These are phyloP conservation scores for Alcedo quadribrachys DNA, from an alignment of 2,797 vertebrate species.

Conservation along the genomic window DNA sequence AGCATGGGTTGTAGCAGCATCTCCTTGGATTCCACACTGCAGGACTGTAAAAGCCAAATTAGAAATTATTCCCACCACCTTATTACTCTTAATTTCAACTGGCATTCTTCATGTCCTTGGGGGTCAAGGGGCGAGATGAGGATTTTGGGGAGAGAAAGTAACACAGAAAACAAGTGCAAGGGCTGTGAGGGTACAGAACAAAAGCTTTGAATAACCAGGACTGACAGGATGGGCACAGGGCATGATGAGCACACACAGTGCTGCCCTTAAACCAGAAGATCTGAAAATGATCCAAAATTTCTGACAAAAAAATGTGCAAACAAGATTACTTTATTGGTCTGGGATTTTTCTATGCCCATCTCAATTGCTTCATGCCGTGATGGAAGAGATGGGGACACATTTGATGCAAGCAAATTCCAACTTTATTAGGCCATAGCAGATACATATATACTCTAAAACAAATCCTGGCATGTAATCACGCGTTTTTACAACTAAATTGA, in stretches of 20 bases:
- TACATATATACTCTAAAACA: too few relatives aligned
- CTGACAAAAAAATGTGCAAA: not conserved
- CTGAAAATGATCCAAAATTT: not conserved
- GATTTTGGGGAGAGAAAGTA: not conserved
- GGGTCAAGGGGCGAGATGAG: fast-evolving
- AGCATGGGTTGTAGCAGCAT: not conserved
- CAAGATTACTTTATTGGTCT: not conserved
- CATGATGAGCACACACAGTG: not conserved
- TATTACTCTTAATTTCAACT: not conserved
- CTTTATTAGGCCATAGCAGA: too few relatives aligned
- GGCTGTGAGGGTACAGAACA: not conserved
- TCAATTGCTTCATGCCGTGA: not conserved
- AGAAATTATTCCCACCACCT: not conserved
- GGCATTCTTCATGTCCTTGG: not conserved
- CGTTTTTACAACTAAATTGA: too few relatives aligned
- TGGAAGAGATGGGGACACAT: too few relatives aligned
- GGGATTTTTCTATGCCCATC: not conserved
- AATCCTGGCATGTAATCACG: too few relatives aligned
- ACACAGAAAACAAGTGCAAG: not conserved
- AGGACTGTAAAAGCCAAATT: fast-evolving
- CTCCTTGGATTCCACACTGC: not conserved
- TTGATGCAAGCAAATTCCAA: too few relatives aligned
- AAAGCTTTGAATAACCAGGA: not conserved
- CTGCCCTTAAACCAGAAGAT: not conserved
- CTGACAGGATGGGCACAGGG: not conserved